Conservation (phyloP, 2,113 vertebrate species). For the Grallaria varia region DNA sequence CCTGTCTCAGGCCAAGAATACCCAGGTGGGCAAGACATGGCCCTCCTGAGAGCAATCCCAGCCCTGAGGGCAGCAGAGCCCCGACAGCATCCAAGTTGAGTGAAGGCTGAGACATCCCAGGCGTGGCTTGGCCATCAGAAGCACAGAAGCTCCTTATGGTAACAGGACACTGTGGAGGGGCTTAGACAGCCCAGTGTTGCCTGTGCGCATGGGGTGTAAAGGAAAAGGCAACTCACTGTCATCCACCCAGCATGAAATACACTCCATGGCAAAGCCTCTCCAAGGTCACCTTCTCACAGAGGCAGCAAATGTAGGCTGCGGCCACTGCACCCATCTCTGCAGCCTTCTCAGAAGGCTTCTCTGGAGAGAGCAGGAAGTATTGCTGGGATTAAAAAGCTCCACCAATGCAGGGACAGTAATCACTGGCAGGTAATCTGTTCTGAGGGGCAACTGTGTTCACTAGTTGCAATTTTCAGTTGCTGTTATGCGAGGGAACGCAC, state of each 20-base stretch:
- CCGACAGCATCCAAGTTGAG: fast-evolving
- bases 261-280: background rate
- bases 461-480: background rate
- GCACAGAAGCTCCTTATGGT: background rate
- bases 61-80: background rate
- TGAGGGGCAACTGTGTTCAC: background rate
- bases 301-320: background rate
- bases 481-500: background rate
- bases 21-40: background rate
- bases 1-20: background rate
- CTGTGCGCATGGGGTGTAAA: fast-evolving
- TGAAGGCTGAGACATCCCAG: background rate
- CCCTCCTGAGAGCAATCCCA: background rate
- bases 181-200: background rate
- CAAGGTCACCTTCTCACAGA: background rate
- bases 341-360: background rate
- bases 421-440: background rate
- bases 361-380: background rate
- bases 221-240: background rate
- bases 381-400: background rate
- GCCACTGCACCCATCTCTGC: background rate
- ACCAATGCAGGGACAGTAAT: background rate
- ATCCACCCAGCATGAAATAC: background rate
- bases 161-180: background rate
- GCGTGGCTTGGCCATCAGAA: background rate